Evolutionary conservation across 2,113 vertebrate species (phyloP).

Genomic region (Gnathonemus longibarbis): DNA sequence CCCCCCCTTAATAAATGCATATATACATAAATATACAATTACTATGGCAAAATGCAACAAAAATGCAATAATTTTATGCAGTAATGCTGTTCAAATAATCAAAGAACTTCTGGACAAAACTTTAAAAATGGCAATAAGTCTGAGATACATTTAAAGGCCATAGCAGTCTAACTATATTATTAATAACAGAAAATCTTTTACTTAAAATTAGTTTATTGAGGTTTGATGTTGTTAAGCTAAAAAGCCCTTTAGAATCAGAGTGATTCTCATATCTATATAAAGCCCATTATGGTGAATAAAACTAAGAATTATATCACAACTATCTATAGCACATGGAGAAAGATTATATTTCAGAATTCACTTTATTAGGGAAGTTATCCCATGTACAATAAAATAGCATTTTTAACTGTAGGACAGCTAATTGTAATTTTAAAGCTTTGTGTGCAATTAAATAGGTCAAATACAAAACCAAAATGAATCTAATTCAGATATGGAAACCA

Average conservation of each 20-base stretch:
- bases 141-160: neutral
- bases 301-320: neutral
- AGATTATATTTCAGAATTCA: neutral
- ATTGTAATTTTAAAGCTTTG: neutral
- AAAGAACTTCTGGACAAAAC: neutral
- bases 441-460: neutral
- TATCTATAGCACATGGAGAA: neutral
- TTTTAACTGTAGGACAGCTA: neutral
- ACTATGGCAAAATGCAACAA: neutral
- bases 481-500: neutral
- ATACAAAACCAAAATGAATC: neutral
- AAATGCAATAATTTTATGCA: neutral
- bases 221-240: neutral
- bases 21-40: neutral
- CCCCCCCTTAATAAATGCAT: neutral
- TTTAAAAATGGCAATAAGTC: neutral
- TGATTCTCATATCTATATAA: neutral
- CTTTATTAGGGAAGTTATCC: neutral
- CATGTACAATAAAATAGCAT: neutral
- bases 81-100: neutral
- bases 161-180: neutral
- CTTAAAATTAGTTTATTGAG: neutral
- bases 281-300: neutral
- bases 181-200: neutral
- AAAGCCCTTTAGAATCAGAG: neutral